Base-by-base conservation (phyloP, 2,888 invertebrate genomes). In the Bellardia bayeri region DNA sequence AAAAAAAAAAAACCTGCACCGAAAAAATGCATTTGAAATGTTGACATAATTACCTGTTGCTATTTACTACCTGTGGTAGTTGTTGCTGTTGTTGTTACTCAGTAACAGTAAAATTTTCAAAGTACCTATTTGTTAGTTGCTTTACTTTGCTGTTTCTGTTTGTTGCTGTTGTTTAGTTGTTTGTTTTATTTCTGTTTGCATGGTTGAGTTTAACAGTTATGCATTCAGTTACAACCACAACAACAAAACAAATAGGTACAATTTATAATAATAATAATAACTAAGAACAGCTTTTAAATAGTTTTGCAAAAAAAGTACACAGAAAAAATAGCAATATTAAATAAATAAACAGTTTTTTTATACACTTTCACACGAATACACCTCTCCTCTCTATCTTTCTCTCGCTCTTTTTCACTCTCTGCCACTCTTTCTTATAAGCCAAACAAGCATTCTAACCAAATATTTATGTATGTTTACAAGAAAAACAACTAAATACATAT, bases 21-120 rank as follows among this genome's bases (percentile, higher is more conserved):
- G 49, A 83, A 82, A 76, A 81, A 76, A 80, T 86, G 75, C 80
- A 80, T 87, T 87, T 81, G 61, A 84, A 87, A 84, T 78, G 76
- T 84, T 87, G 83, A 87, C 87, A 84, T 84, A 87, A 86, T 83
- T 83, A 83, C 80, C 69, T 76, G 86, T 82, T 85, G 85, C 75
- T 80, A 68, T 79, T 79, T 74, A 82, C 86, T 82, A 83, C 86
- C 83, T 83, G 79, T 71, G 80, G 68, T 51, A 56, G 37, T 16
- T 37, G 45, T 9, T 33, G 51, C 33, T 72, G 40, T 16, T 37
- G 23, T n/a, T 37, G 51, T 0, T 82, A 16, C 40, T 75, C 23
- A 58, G 56, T 75, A 66, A 74, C 66, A 49, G 82, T 74, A 58
- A 64, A 45, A 2, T 13, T 45, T 79, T 56, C 68, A 71, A 23